Evolutionary conservation across 2,113 vertebrate genomes (phyloP), one percentile per base, ranked within the genome.

Genomic region (Eleginops maclovinus): DNA sequence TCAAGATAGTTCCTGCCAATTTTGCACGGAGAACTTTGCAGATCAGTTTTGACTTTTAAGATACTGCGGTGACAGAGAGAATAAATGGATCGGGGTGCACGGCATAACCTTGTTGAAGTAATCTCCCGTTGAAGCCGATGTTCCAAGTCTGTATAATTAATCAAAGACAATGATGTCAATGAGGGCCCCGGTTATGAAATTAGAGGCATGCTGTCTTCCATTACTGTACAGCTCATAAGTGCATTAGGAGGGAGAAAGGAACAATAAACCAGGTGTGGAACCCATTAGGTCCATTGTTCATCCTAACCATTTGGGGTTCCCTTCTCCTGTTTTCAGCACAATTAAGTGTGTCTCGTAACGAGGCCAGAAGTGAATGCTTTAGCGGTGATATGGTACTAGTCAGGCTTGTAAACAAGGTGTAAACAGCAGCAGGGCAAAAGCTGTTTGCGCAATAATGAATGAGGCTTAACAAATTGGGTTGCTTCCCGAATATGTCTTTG

Each of bases 81-180:
- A 90, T 81, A 77, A 89, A 91, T 88, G 76, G 83, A 89, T 87
- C 51, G 44, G 69, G 76, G 84, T 76, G 77, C 75, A 49, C 75
- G 2, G 73, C 50, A 12, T 91, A 92, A 92, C 91, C 92, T 89
- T 86, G 86, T 63, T 83, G 85, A 70, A 88, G 84, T 70, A 76
- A 85, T 82, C 61, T 85, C 76, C 79, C 53, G 63, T 72, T 60
- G 80, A 82, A 77, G 82, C 79, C 44, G 21, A 50, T 76, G 77
- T 83, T 86, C 83, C 79, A 62, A 78, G 89, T 90, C 89, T 74
- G 83, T 82, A 59, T 81, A 89, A 94, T 94, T 93, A 92, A 93
- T 86, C 90, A 91, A 87, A 93, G 89, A 87, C 89, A 91, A 83
- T 89, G 84, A 85, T 91, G 93, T 94, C 93, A 93, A 89, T 85